These are phyloP conservation scores for Heliconius himera DNA, from an alignment of 1,140 invertebrate species.

Conservation along the genomic window DNA sequence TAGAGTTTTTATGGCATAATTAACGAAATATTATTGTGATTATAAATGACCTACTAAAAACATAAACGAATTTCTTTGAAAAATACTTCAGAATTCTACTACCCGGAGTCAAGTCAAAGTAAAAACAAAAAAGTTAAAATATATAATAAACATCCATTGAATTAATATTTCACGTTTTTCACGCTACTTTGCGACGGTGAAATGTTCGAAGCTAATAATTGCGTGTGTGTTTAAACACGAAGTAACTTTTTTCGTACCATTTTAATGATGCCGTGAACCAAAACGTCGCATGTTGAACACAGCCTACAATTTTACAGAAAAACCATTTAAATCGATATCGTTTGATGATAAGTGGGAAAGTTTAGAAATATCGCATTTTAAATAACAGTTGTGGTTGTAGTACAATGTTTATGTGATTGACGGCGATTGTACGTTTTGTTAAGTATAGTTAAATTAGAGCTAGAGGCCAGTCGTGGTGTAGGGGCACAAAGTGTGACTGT, in stretches of 20 bases:
- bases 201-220: slow-evolving; percentile 41
- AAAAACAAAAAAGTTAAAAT: slow-evolving; percentile 3
- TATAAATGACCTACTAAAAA: not conserved
- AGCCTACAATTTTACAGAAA: slow-evolving; percentile 41
- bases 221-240: slow-evolving; percentile 42
- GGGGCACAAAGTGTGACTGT: too few relatives aligned
- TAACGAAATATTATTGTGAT: not conserved
- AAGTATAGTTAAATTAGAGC: too few relatives aligned
- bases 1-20: not conserved
- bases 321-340: slow-evolving; percentile 37
- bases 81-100: not conserved
- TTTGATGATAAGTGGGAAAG: slow-evolving; percentile 33
- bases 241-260: slow-evolving; percentile 34
- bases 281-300: slow-evolving; percentile 39
- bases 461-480: too few relatives aligned
- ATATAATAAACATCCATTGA: not conserved
- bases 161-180: slow-evolving; percentile 26
- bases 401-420: not conserved
- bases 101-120: not conserved
- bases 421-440: not conserved
- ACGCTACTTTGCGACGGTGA: slow-evolving; percentile 33
- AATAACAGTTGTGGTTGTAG: not conserved
- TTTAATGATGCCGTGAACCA: slow-evolving; percentile 42
- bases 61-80: not conserved
- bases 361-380: not conserved